These are phyloP conservation scores for Mugil cephalus DNA, from an alignment of 2,113 vertebrate genomes.

Conservation along the genomic window DNA sequence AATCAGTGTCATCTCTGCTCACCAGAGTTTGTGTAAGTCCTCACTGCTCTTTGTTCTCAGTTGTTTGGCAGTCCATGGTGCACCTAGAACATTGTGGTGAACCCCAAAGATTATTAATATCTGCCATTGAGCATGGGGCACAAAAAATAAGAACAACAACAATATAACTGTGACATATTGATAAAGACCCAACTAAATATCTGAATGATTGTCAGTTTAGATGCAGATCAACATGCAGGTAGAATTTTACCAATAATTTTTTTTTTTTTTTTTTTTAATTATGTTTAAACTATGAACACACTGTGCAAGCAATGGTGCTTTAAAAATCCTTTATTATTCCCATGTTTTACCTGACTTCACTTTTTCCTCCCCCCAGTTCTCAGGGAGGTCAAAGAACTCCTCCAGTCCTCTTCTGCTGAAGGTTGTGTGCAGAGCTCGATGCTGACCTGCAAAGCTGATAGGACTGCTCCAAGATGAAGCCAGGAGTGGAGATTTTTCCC, in stretches of 20 bases:
- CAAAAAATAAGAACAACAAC: too few species aligned
- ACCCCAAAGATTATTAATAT: too few species aligned
- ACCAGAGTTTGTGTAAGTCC: conserved; percentile 98
- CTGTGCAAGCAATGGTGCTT: too few species aligned
- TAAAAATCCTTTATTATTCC: too few species aligned
- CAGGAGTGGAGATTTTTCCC: conserved; percentile 21
- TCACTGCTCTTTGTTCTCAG: conserved; percentile 94
- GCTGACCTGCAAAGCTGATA: conserved; percentile 43
- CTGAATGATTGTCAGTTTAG: not conserved
- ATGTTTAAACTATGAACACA: too few species aligned
- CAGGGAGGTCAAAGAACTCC: conserved; percentile 94
- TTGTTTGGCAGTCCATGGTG: conserved; percentile 92
- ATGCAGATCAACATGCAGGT: not conserved
- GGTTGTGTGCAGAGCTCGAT: conserved; percentile 86
- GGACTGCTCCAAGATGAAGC: conserved; percentile 15
- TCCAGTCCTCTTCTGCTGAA: conserved; percentile 86
- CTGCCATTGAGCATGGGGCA: too few species aligned
- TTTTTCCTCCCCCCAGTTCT: conserved; percentile 91
- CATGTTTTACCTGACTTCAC: conserved; percentile 92
- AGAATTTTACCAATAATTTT: not conserved
- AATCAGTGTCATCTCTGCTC: conserved; percentile 16
- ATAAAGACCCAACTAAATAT: too few species aligned
- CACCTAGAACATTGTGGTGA: conserved; percentile 79
- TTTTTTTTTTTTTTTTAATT: too few species aligned
- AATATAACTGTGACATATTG: too few species aligned